Percentiles rank a stretch among this genome's conserved stretches.
These are phyloP conservation scores for Heliconius hortense DNA, from an alignment of 2,888 invertebrate species.

Conservation along the genomic window DNA sequence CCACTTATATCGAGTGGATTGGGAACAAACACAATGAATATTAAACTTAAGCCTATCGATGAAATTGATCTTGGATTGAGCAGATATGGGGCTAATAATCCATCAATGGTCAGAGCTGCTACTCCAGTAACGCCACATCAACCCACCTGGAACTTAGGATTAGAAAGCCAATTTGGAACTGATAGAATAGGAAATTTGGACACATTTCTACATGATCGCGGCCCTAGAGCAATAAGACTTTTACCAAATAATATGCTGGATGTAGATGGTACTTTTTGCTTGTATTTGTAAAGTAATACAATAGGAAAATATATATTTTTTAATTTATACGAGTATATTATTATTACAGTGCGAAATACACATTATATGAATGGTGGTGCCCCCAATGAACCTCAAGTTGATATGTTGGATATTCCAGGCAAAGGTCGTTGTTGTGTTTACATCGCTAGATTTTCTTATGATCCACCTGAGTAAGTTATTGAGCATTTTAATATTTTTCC, in stretches of 20 bases:
- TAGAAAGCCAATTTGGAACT: slow-evolving; percentile 83
- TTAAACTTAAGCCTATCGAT: slow-evolving; percentile 87
- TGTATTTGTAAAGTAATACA: slow-evolving; percentile 9
- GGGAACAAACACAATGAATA: slow-evolving; percentile 82
- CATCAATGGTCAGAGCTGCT: slow-evolving; percentile 78
- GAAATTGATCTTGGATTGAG: slow-evolving; percentile 86
- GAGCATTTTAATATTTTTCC: slow-evolving; percentile 24
- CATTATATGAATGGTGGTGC: slow-evolving; percentile 82
- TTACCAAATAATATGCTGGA: slow-evolving; percentile 75
- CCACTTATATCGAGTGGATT: slow-evolving; percentile 83
- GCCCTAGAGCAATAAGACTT: slow-evolving; percentile 80
- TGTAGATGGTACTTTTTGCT: slow-evolving; percentile 68
- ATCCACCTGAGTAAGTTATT: slow-evolving; percentile 84
- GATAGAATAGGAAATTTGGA: slow-evolving; percentile 82
- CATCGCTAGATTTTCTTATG: slow-evolving; percentile 90
- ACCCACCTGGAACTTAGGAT: slow-evolving; percentile 81
- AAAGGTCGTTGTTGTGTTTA: slow-evolving; percentile 96
- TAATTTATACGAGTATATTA: slow-evolving; percentile 42
- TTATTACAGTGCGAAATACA: slow-evolving; percentile 69
- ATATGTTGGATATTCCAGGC: slow-evolving; percentile 96
- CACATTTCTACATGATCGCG: slow-evolving; percentile 83
- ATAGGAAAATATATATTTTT: slow-evolving; percentile 24
- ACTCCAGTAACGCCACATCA: slow-evolving; percentile 86
- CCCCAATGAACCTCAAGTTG: slow-evolving; percentile 88
- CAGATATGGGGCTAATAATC: slow-evolving; percentile 76